phyloP scores from a whole-genome alignment of 2,888 invertebrate genomes.

The Latrodectus elegans region DNA sequence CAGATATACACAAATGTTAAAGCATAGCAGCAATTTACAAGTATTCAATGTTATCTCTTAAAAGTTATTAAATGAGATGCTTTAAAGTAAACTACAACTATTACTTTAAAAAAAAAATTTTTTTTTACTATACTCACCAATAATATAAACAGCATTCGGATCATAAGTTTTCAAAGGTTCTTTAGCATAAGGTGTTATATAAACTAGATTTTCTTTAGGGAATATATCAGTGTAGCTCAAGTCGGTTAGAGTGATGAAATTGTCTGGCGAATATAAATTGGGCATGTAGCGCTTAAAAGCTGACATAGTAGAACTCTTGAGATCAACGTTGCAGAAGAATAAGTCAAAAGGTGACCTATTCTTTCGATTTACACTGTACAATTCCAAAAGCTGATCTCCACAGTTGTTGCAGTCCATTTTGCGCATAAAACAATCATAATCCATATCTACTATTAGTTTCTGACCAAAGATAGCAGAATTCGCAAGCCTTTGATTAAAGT shows the following conservation, averaged over 20 bases:
- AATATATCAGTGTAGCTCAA: slow-evolving; percentile 87
- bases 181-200: slow-evolving; percentile 89
- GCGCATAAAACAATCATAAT: slow-evolving; percentile 86
- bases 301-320: slow-evolving; percentile 30
- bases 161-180: slow-evolving; percentile 82
- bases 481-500: slow-evolving; percentile 79
- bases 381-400: slow-evolving; percentile 85
- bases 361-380: slow-evolving; percentile 84
- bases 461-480: slow-evolving; percentile 81
- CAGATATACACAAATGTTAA: not conserved
- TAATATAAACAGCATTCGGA: slow-evolving; percentile 87
- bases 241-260: slow-evolving; percentile 83
- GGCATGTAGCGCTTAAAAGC: slow-evolving; percentile 53
- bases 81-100: not conserved
- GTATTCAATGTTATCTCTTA: not conserved
- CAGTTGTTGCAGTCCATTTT: slow-evolving; percentile 83
- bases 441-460: slow-evolving; percentile 87
- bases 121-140: slow-evolving; percentile 78
- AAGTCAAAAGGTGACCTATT: slow-evolving; percentile 87
- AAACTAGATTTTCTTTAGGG: slow-evolving; percentile 86
- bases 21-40: not conserved
- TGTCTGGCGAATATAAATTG: slow-evolving; percentile 76
- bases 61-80: not conserved
- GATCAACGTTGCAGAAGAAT: slow-evolving; percentile 77
- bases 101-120: too few relatives aligned